phyloP scores from a whole-genome alignment of 2,797 vertebrate species.

The Atherinosoma microstoma region DNA sequence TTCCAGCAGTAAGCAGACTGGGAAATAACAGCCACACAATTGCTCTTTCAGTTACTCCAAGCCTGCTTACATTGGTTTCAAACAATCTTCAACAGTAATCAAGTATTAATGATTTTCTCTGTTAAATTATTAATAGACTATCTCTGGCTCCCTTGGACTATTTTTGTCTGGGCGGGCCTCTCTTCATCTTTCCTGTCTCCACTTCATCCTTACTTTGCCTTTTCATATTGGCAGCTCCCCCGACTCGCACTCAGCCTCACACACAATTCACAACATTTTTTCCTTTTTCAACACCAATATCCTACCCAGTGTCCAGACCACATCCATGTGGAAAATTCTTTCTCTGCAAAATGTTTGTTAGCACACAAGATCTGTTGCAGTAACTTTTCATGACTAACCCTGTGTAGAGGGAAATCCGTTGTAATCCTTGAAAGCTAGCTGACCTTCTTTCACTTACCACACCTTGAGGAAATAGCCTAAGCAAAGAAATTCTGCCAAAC shows the following conservation, averaged over 20 bases:
- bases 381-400: conserved; percentile 53
- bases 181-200: conserved; percentile 58
- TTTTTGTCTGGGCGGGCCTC: conserved; percentile 73
- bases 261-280: conserved; percentile 51
- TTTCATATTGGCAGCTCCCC: conserved; percentile 33
- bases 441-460: conserved; percentile 23
- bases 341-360: background rate
- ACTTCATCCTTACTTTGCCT: conserved; percentile 49
- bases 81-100: conserved; percentile 70
- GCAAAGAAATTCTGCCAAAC: background rate
- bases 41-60: conserved; percentile 54
- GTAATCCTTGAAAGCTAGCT: conserved; percentile 62
- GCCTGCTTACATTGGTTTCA: conserved; percentile 33
- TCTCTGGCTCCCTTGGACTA: conserved; percentile 75
- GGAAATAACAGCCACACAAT: conserved; percentile 27
- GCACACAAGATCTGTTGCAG: conserved; percentile 6
- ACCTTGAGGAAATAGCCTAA: conserved; percentile 6
- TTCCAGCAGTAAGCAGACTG: background rate
- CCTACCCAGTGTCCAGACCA: conserved; percentile 10
- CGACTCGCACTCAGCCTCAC: conserved; percentile 36
- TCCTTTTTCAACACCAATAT: conserved; percentile 31
- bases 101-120: conserved; percentile 82
- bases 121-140: conserved; percentile 82
- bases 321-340: background rate
- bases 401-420: conserved; percentile 56